These are phyloP conservation scores for Clinocottus analis DNA, from an alignment of 2,113 vertebrate species.

Conservation along the genomic window DNA sequence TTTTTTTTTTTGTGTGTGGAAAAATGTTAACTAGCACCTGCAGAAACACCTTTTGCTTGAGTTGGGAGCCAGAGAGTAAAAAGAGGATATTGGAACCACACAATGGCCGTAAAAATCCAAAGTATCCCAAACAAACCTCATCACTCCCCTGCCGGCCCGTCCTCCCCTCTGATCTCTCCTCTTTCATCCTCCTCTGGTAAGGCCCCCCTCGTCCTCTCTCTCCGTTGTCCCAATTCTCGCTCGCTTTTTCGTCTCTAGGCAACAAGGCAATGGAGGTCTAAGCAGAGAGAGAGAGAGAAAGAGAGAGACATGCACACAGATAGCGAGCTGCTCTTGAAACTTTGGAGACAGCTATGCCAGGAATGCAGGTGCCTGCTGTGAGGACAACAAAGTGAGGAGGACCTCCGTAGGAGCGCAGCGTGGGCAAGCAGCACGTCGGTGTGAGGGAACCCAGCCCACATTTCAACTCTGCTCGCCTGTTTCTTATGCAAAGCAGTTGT, in stretches of 20 bases:
- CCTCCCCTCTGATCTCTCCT: constrained; percentile 69
- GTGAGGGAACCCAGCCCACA: constrained; percentile 55
- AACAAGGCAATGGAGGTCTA: constrained; percentile 71
- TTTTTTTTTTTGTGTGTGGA: constrained; percentile 1
- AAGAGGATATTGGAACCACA: constrained; percentile 52
- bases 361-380: constrained; percentile 82
- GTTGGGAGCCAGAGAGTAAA: constrained; percentile 13
- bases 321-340: constrained; percentile 66
- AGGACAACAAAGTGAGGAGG: constrained; percentile 78
- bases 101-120: constrained; percentile 65
- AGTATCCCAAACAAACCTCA: constrained; percentile 76
- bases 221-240: constrained; percentile 64
- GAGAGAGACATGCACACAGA: constrained; percentile 50
- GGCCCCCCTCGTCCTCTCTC: constrained; percentile 52
- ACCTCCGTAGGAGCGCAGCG: constrained; percentile 63
- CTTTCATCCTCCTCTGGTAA: constrained; percentile 72
- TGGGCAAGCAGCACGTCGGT: constrained; percentile 63
- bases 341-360: constrained; percentile 78
- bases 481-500: constrained; percentile 53
- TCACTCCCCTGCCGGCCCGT: constrained; percentile 59
- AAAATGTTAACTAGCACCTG: constrained; percentile 17
- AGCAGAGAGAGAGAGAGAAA: constrained; percentile 41
- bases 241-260: constrained; percentile 75
- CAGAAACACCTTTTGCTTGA: neutral
- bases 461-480: constrained; percentile 41